Percentiles rank a stretch among this genome's conserved stretches.
These are phyloP conservation scores for Drosophila jambulina DNA, from an alignment of 1,140 invertebrate genomes.

Conservation along the genomic window DNA sequence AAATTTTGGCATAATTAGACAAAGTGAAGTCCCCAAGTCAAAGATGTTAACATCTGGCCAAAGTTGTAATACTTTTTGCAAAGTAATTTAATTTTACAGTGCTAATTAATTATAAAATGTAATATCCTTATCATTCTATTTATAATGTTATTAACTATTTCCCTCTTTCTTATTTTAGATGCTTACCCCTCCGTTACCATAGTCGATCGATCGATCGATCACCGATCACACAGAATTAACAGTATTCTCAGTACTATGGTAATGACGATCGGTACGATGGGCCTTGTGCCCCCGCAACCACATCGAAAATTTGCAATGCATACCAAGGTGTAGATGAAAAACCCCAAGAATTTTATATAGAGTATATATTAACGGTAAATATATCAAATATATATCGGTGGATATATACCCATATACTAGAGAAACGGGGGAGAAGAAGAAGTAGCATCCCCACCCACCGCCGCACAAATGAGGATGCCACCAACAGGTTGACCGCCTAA, in stretches of 20 bases:
- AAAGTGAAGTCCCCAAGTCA: no score
- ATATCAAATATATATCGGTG: background rate
- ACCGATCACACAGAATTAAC: background rate
- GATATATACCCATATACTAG: background rate
- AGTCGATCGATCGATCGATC: slow-evolving; percentile 5
- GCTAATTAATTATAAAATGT: background rate
- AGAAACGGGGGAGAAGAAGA: slow-evolving; percentile 1
- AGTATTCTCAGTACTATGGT: slow-evolving; percentile 40
- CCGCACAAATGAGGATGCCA: slow-evolving; percentile 47
- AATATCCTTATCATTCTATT: background rate
- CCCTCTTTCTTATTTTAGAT: background rate
- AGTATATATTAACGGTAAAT: background rate
- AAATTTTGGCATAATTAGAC: no score
- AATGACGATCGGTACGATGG: slow-evolving; percentile 53
- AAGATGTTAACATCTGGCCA: no score
- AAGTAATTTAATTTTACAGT: no score
- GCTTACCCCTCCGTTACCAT: slow-evolving; percentile 1
- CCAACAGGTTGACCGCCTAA: slow-evolving; percentile 37
- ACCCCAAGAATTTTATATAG: background rate
- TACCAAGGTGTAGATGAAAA: slow-evolving; percentile 36
- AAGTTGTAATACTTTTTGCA: no score
- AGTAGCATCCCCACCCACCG: slow-evolving; percentile 33
- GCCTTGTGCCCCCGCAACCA: slow-evolving; percentile 65
- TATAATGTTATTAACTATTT: background rate
- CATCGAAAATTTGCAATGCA: slow-evolving; percentile 36